These are phyloP conservation scores for Dermochelys coriacea DNA, from an alignment of 2,797 vertebrate species.

Conservation along the genomic window DNA sequence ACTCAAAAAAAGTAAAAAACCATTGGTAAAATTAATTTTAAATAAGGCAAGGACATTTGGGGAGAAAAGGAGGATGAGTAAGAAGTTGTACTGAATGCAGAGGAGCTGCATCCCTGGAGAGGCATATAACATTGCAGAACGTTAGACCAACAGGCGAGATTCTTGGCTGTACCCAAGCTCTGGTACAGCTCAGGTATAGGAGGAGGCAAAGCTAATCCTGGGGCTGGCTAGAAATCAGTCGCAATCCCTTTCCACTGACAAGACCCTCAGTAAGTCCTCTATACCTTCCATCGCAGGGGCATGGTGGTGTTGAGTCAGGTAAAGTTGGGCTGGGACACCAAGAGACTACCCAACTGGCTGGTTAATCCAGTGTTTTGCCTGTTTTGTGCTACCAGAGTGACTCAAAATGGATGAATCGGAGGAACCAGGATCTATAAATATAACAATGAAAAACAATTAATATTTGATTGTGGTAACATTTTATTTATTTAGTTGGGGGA, in stretches of 20 bases:
- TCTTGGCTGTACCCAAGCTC: not conserved
- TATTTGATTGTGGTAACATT: not conserved
- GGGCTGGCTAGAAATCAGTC: not conserved
- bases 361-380: not conserved
- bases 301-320: accelerated
- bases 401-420: conserved; percentile 21
- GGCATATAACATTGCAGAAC: not conserved
- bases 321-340: not conserved
- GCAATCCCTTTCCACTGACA: not conserved
- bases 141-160: not conserved
- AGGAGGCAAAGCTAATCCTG: not conserved
- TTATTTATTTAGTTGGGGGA: not conserved
- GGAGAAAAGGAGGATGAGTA: not conserved
- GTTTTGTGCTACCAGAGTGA: not conserved
- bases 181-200: not conserved
- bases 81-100: not conserved
- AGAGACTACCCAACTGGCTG: not conserved
- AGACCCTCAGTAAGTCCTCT: accelerated
- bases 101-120: not conserved
- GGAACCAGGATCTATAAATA: not conserved
- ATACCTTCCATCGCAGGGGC: not conserved
- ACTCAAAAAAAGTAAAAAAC: conserved; percentile 54
- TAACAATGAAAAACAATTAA: not conserved
- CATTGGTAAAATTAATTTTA: conserved; percentile 25
- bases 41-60: conserved; percentile 24